Base-by-base conservation (phyloP, 2,113 vertebrate species). In the Puntigrus tetrazona region DNA sequence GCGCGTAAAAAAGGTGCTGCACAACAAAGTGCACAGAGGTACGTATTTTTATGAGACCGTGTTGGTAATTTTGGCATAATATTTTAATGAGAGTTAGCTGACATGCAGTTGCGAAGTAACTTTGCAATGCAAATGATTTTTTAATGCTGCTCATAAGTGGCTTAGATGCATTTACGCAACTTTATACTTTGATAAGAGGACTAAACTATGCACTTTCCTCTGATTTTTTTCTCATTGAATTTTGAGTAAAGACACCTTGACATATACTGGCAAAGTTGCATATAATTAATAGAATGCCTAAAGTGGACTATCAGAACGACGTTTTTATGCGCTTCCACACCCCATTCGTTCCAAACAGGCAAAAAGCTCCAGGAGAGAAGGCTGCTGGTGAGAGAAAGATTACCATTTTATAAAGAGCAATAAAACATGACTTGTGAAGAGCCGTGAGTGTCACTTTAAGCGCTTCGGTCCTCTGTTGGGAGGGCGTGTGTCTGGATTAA, bases 371-470 rank as follows among this genome's bases (percentile, higher is more conserved):
- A 83, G 20, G 67, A 34, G n/a, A 45, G 38, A 59, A 25, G 25
- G 36, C 36, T 27, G 34, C 16, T 61, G n/a, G 18, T 27, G 78
- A 81, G 63, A 67, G 73, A 86, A 79, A 10, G 22, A 70, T 72
- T 70, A 36, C 20, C 16, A 11, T 78, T 77, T 82, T 85, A 52
- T 57, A 78, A 65, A 20, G 7, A 25, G 27, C 63, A 67, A 75
- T 78, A 83, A 85, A 85, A 85, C 34, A 57, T 57, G 52, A 55
- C 18, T 78, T 27, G 45, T 11, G 50, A 72, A 78, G 31, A 78
- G 73, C 20, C 18, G 22, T 61, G 70, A 82, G 52, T 18, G 18
- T 82, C 52, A 55, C 38, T 78, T 81, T 81, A 84, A 79, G 43
- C 43, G 52, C 65, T 70, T 20, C 9, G 20, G 16, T 47, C 45